Base-by-base conservation (phyloP, 1,140 invertebrate species). In the Lepidostoma basale region DNA sequence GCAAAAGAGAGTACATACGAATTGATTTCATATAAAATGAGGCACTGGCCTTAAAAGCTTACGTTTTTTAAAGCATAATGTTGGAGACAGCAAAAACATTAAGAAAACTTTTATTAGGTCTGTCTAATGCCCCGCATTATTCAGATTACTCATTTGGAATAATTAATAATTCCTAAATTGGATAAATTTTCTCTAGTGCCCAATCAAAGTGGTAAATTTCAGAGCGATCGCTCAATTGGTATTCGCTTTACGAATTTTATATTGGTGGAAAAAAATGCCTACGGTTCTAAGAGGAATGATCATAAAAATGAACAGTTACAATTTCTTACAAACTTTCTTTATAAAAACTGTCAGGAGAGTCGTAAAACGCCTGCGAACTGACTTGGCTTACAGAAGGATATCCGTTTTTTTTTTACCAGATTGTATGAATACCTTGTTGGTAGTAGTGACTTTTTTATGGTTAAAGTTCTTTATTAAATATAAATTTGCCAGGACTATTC, bases 271-370 rank as follows among this genome's bases (percentile, higher is more conserved):
- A 36, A 36, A 36, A 36, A 12, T n/a, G 33, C 5, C 9, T 12
- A 36, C 5, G 33, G 33, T 36, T 36, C 33, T 36, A 12, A 49
- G 45, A 49, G 45, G 22, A 49, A 22, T 49, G 45, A 49, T 49
- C 45, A 49, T 49, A 49, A 49, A 49, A 49, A 49, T 49, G 33
- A 49, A 49, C 8, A 49, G 45, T 49, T 49, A 49, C 45, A 23
- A 49, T 49, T 49, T n/a, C 22, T 49, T 49, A 25, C 45, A 49
- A 49, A 49, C 8, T 49, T 49, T 49, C 45, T 49, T 49, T 49
- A 49, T 49, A 49, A 49, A 49, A 49, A 49, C 45, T 49, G 45
- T 8, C 22, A 23, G 5, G 14, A n/a, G 45, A 23, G 2, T 49
- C 45, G 18, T 49, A 23, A 49, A 23, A 23, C 45, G 45, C 14